These are phyloP conservation scores for Gallinago solitaria DNA, from an alignment of 2,797 vertebrate species.

Conservation along the genomic window DNA sequence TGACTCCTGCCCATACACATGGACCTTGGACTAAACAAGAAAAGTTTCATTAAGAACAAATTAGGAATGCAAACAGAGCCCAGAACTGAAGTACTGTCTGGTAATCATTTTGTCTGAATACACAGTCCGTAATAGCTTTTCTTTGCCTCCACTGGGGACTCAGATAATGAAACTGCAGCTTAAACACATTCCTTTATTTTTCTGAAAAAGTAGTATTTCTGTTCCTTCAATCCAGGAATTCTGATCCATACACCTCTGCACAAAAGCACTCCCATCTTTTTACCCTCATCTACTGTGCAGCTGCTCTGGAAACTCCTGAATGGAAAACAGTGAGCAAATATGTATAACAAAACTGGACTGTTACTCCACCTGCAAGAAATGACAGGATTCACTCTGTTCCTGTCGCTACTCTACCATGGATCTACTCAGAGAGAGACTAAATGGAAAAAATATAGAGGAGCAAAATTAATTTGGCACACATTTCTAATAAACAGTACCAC, in stretches of 20 bases:
- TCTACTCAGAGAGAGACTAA: neutral
- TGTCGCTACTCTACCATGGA: neutral
- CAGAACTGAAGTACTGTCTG: conserved; percentile 5
- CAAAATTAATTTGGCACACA: neutral
- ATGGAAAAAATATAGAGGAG: neutral
- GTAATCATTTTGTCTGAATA: conserved; percentile 24
- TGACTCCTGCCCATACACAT: neutral
- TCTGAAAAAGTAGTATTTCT: neutral
- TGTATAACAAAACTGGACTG: neutral
- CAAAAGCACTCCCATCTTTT: neutral
- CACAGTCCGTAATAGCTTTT: neutral
- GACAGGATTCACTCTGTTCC: neutral
- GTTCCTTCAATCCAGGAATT: neutral
- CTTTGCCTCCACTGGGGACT: conserved; percentile 15
- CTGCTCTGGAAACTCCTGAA: neutral
- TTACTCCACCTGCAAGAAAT: neutral
- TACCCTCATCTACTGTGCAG: neutral
- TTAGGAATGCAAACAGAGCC: conserved; percentile 8
- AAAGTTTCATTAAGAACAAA: conserved; percentile 29
- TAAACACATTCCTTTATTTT: conserved; percentile 11
- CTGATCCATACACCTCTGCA: neutral
- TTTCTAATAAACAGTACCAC: neutral
- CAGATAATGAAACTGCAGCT: conserved; percentile 13
- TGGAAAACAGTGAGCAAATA: neutral
- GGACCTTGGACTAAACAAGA: neutral